phyloP scores from a whole-genome alignment of 1,140 invertebrate species.

The Bombus cullumanus region DNA sequence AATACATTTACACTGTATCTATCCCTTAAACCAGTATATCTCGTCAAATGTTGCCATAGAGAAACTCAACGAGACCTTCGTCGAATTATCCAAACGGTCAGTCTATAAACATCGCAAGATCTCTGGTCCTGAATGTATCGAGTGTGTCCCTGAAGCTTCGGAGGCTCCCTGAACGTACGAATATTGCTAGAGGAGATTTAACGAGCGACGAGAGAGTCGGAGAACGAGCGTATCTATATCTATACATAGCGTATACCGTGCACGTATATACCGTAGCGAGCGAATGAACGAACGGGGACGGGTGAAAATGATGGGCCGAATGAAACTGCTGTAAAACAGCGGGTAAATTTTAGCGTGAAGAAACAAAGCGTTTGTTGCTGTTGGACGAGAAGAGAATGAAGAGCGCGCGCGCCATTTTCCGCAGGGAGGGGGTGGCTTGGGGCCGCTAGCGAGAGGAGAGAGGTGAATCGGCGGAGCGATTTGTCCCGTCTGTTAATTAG shows the following conservation, averaged over 20 bases:
- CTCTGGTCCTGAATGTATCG: background rate
- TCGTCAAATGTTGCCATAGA: accelerated
- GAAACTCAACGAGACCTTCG: background rate
- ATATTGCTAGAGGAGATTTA: conserved; percentile 13
- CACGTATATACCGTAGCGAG: background rate
- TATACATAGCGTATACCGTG: background rate
- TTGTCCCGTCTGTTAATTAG: conserved; percentile 84
- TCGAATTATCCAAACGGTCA: background rate
- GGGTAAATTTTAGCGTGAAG: conserved; percentile 63
- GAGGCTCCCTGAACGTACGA: background rate
- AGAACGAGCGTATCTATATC: too few relatives aligned
- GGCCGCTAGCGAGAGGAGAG: conserved; percentile 50
- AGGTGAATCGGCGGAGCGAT: conserved; percentile 80
- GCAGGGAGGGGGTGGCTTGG: conserved; percentile 45
- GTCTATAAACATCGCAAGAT: background rate
- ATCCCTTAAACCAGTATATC: too few relatives aligned
- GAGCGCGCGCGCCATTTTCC: conserved; percentile 61
- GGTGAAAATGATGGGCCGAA: conserved; percentile 39
- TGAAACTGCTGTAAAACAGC: conserved; percentile 50
- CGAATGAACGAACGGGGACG: background rate
- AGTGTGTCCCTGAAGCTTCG: background rate
- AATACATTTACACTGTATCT: too few relatives aligned
- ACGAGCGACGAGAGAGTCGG: background rate
- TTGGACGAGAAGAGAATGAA: conserved; percentile 65
- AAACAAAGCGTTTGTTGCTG: conserved; percentile 57